A percentile compares a stretch with the other conserved stretches of the same genome.
These are phyloP conservation scores for Palythoa grandis DNA, from an alignment of 92 coral and sea anemone species.

Conservation along the genomic window DNA sequence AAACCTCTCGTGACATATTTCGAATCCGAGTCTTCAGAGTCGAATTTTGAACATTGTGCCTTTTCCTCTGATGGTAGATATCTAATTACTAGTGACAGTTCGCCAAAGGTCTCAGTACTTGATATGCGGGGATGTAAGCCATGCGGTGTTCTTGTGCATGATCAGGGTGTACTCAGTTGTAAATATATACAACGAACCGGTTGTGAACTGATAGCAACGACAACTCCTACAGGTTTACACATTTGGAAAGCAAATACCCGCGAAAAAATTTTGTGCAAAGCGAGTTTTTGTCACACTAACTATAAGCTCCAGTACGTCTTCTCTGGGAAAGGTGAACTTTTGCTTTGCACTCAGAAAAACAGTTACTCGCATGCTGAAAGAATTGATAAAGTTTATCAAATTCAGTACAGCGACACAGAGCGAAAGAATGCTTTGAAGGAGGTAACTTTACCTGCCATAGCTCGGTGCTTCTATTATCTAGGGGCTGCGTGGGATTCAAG, in stretches of 20 bases:
- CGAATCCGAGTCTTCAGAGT: neutral
- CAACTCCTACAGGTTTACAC: neutral
- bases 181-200: neutral
- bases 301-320: neutral
- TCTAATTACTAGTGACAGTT: neutral
- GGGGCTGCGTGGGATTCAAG: constrained; percentile 22
- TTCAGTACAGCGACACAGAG: neutral
- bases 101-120: neutral
- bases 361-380: constrained; percentile 6
- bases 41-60: neutral
- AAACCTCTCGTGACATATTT: neutral
- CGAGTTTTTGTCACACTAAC: neutral
- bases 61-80: constrained; percentile 18
- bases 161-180: neutral
- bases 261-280: neutral
- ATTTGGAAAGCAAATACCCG: constrained; percentile 3
- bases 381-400: neutral
- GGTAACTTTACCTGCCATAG: neutral
- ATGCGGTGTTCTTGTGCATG: neutral
- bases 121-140: neutral
- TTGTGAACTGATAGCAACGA: constrained; percentile 8
- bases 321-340: neutral
- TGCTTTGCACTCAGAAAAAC: constrained; percentile 1
- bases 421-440: neutral
- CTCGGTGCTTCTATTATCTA: neutral